Conservation (phyloP, 1,140 invertebrate species). For the Pemphigus obesinymphae region DNA sequence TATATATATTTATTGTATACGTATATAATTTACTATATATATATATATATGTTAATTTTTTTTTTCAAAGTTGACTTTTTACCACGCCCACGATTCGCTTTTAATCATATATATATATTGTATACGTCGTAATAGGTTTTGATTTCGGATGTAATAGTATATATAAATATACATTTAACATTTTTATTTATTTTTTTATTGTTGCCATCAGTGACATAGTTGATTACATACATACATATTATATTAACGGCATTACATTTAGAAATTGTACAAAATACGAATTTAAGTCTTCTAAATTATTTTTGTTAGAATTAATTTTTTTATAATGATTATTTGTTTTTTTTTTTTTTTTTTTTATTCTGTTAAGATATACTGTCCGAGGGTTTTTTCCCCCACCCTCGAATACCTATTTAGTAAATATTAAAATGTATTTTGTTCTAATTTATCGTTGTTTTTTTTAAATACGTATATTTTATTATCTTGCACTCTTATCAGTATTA, state of each 20-base stretch:
- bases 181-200: no score
- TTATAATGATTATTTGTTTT: constrained; percentile 34
- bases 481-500: no score
- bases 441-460: background rate
- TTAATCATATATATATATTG: background rate
- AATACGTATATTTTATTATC: no score
- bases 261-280: constrained; percentile 35
- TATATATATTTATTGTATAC: no score
- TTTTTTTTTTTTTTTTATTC: constrained; percentile 5
- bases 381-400: background rate
- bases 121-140: background rate
- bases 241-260: constrained; percentile 17
- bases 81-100: background rate
- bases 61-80: background rate
- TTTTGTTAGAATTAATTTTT: constrained; percentile 39
- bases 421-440: constrained; percentile 31
- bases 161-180: constrained; percentile 4
- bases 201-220: constrained; percentile 12
- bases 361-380: constrained; percentile 24
- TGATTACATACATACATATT: background rate
- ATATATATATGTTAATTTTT: background rate
- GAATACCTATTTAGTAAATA: constrained; percentile 29
- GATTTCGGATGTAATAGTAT: no score
- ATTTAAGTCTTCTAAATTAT: constrained; percentile 35
- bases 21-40: background rate